Evolutionary conservation across 2,797 vertebrate species (phyloP).

Genomic region (Astyanax mexicanus): DNA sequence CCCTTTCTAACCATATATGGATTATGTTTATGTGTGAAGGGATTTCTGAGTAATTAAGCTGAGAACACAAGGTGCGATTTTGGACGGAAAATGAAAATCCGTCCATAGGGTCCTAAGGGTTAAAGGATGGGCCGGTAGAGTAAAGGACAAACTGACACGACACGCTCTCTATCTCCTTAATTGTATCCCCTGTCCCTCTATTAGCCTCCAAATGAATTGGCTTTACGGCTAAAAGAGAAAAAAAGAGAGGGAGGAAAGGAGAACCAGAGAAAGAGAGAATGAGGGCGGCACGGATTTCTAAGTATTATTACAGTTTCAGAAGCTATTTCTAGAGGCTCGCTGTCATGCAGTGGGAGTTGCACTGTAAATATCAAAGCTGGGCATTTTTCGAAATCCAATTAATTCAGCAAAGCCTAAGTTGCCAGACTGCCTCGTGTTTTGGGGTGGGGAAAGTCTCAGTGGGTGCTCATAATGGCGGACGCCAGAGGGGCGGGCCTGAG

Average conservation of each 20-base stretch:
- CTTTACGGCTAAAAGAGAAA: background rate
- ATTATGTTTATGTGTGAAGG: too few species aligned
- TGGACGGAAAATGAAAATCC: too few species aligned
- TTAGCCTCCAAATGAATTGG: background rate
- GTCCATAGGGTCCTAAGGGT: too few species aligned
- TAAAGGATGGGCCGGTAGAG: background rate
- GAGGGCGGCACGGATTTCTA: background rate
- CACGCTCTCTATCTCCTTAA: background rate
- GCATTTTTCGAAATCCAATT: slow-evolving; percentile 63
- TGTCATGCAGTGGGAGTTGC: slow-evolving; percentile 25
- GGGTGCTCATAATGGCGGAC: background rate
- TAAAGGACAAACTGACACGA: background rate
- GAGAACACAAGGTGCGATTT: too few species aligned
- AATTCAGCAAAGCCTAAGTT: slow-evolving; percentile 46
- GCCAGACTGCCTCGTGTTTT: background rate
- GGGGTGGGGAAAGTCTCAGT: background rate
- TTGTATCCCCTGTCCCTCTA: background rate
- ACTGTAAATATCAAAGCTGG: slow-evolving; percentile 50
- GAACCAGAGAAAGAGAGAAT: slow-evolving; percentile 27
- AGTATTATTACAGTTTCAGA: slow-evolving; percentile 21
- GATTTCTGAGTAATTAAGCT: too few species aligned
- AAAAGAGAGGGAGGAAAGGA: background rate
- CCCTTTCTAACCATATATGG: too few species aligned
- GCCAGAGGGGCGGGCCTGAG: background rate
- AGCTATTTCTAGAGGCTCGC: slow-evolving; percentile 39